Conservation (phyloP, 1,140 invertebrate species). For the Nylanderia fulva region DNA sequence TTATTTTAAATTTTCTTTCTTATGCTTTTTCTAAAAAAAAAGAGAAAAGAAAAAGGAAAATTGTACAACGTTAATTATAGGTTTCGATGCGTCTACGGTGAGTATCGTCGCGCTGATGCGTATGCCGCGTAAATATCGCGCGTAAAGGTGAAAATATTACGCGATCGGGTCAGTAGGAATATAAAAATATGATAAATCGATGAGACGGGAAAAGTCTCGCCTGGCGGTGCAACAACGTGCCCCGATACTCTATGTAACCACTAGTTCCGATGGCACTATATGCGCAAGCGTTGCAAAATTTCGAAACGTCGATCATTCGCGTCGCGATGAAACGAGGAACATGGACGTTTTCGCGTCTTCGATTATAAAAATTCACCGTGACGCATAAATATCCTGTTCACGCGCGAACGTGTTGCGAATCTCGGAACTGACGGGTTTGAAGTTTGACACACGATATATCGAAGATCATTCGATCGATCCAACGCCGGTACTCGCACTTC, state of each 20-base stretch:
- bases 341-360: background rate
- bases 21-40: slow-evolving; percentile 17
- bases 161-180: slow-evolving; percentile 57
- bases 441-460: background rate
- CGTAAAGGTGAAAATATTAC: slow-evolving; percentile 62
- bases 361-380: background rate
- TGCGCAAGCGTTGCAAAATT: slow-evolving; percentile 41
- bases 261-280: slow-evolving; percentile 12
- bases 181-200: slow-evolving; percentile 61
- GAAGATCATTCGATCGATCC: slow-evolving; percentile 31
- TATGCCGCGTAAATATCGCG: slow-evolving; percentile 56
- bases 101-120: slow-evolving; percentile 46
- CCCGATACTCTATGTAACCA: background rate
- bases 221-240: slow-evolving; percentile 2
- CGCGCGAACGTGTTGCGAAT: background rate
- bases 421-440: background rate
- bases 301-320: slow-evolving; percentile 37
- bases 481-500: slow-evolving; percentile 24
- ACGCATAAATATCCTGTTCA: background rate
- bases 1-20: background rate
- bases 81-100: slow-evolving; percentile 28
- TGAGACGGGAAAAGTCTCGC: slow-evolving; percentile 36
- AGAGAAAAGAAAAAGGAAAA: slow-evolving; percentile 3
- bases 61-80: slow-evolving; percentile 55
- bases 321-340: background rate